These are phyloP conservation scores for Oriolus oriolus DNA, from an alignment of 2,113 vertebrate genomes.

Conservation along the genomic window DNA sequence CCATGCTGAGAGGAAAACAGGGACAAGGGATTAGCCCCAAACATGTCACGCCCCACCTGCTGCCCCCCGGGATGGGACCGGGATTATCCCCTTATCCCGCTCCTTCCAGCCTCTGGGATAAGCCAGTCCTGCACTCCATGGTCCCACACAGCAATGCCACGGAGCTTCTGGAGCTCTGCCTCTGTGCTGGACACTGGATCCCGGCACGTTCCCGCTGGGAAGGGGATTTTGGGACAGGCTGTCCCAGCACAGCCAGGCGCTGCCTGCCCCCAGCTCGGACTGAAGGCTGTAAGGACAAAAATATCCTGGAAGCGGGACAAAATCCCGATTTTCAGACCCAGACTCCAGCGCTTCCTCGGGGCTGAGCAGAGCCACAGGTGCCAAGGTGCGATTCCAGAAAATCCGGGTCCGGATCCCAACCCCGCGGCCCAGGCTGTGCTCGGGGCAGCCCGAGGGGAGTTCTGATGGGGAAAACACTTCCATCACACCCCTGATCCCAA, in stretches of 20 bases:
- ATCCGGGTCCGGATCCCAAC: too few species aligned
- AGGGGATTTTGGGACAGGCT: background rate
- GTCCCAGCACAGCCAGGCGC: background rate
- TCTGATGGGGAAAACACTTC: background rate
- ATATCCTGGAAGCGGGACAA: background rate
- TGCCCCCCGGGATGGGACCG: background rate
- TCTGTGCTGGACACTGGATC: accelerated
- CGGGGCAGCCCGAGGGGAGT: background rate
- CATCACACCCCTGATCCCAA: background rate
- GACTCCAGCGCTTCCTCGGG: accelerated
- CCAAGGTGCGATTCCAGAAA: background rate
- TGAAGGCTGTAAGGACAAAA: background rate
- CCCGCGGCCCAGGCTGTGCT: background rate
- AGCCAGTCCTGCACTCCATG: accelerated
- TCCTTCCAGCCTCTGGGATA: background rate
- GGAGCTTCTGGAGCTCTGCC: background rate
- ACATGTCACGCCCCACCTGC: background rate
- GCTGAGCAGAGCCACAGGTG: background rate
- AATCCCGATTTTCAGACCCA: background rate
- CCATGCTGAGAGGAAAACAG: constrained; percentile 31
- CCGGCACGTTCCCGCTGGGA: accelerated
- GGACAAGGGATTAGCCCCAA: constrained; percentile 34
- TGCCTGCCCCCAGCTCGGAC: background rate
- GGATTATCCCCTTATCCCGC: background rate
- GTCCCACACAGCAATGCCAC: accelerated